phyloP scores from a whole-genome alignment of 1,140 invertebrate genomes.

The Rhagoletis pomonella region DNA sequence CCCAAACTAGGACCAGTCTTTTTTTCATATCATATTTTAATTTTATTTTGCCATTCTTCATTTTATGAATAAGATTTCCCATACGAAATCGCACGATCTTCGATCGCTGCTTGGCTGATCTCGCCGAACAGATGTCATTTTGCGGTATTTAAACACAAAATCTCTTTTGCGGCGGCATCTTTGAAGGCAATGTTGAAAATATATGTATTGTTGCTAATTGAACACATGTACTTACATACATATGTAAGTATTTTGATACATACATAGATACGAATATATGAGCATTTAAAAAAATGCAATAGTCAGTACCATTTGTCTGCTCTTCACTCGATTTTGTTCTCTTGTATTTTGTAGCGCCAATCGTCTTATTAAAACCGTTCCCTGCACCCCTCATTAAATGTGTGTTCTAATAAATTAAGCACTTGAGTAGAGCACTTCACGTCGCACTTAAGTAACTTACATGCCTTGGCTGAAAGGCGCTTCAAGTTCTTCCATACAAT shows the following conservation, averaged over 20 bases:
- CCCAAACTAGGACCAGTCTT: no score
- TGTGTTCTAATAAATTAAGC: slow-evolving; percentile 49
- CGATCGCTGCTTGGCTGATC: not conserved
- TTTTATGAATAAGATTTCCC: not conserved
- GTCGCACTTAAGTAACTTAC: slow-evolving; percentile 50
- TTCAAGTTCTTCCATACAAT: not conserved
- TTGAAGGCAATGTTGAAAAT: slow-evolving; percentile 24
- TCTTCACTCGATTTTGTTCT: not conserved
- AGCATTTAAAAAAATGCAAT: not conserved
- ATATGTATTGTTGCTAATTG: not conserved
- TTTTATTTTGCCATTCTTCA: no score
- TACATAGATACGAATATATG: no score
- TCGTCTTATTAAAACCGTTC: not conserved
- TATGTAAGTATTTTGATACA: no score
- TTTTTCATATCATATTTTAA: no score
- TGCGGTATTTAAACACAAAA: not conserved
- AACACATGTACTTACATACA: not conserved
- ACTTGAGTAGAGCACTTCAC: slow-evolving; percentile 51
- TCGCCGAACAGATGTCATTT: slow-evolving; percentile 25
- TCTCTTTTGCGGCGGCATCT: not conserved
- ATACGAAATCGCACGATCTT: not conserved
- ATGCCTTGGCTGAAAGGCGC: slow-evolving; percentile 38
- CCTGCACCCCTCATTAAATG: slow-evolving; percentile 26
- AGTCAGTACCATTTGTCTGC: not conserved
- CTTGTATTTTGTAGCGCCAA: not conserved